Conservation (phyloP, 2,888 invertebrate species). For the Chrysolina oricalcia region DNA sequence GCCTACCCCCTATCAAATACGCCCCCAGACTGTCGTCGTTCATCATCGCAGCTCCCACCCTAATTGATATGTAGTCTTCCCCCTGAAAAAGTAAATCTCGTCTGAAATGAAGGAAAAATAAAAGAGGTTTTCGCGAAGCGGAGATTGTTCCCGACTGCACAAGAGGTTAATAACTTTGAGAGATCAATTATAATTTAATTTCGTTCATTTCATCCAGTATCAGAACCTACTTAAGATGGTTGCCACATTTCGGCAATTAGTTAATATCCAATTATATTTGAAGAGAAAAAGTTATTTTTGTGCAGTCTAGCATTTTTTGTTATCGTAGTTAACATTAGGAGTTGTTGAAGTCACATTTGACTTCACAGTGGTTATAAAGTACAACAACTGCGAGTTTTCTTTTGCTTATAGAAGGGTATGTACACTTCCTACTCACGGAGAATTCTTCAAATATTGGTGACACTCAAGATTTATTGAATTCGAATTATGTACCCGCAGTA, state of each 20-base stretch:
- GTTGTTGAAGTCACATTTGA: too few relatives aligned
- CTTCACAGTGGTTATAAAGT: too few relatives aligned
- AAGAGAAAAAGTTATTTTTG: too few relatives aligned
- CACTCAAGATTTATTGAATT: too few relatives aligned
- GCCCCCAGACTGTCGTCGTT: slow-evolving; percentile 70
- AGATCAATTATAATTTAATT: slow-evolving; percentile 13
- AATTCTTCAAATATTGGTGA: too few relatives aligned
- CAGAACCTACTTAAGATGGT: neutral
- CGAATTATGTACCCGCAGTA: too few relatives aligned
- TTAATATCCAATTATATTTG: neutral
- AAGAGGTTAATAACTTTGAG: slow-evolving; percentile 4
- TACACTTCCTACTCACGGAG: too few relatives aligned
- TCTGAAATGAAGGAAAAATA: slow-evolving; percentile 8
- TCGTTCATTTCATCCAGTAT: slow-evolving; percentile 1
- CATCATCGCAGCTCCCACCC: slow-evolving; percentile 71
- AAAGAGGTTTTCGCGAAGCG: neutral
- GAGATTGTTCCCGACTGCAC: neutral
- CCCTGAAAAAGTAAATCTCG: slow-evolving; percentile 64
- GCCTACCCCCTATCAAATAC: slow-evolving; percentile 61
- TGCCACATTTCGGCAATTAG: neutral
- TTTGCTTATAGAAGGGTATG: too few relatives aligned
- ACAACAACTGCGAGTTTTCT: too few relatives aligned
- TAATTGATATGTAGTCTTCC: slow-evolving; percentile 73
- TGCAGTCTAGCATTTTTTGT: too few relatives aligned
- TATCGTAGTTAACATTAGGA: too few relatives aligned